Evolutionary conservation across 2,113 vertebrate genomes (phyloP), one percentile per base, ranked within the genome.

Genomic region (Boulengeromyrus knoepffleri): DNA sequence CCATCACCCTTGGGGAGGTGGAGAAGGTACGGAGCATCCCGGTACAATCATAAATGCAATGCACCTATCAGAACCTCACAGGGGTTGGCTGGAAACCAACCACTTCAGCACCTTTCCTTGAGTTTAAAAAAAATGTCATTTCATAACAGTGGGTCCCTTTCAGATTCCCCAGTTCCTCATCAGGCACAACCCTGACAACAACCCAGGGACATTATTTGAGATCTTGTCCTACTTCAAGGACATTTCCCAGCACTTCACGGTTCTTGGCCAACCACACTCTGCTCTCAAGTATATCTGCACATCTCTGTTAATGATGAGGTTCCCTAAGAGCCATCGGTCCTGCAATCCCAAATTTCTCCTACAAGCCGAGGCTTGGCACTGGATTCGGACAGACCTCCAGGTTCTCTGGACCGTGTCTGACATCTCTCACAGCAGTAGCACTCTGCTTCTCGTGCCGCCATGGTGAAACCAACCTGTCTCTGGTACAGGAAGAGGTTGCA

Each of bases 1-100:
- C 99, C 0, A 98, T 99, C 93, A 99, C 99, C 0, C 97, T 97
- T 83, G 98, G 96, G 91, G 99, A 99, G 91, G 98, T 99, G 91
- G 94, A 97, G 52, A 96, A 99, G 97, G 99, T 99, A 95, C 89
- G 66, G 4, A 45, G 46, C 17, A 49, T 49, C 42, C 49, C 85
- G 10, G 12, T 87, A 24, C 13, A 53, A 7, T 12, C 46, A 49
- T 36, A 36, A n/a, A 87, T 53, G 12, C 19, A 47, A 45, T 87
- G 85, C 27, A 36, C 49, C n/a, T 36, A 31, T 52, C 24, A 36
- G 12, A 49, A 9, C 24, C 49, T 87, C 31, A 56, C 2, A 17
- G n/a, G 85, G 17, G 45, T 45, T 47, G 45, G 45, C 45, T 85
- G 83, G 83, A 24, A 85, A 47, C 80, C 45, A 42, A 85, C 19